Percentiles rank a stretch among this genome's conserved stretches.
These are phyloP conservation scores for Pachypanchax playfairii DNA, from an alignment of 2,113 vertebrate species.

Conservation along the genomic window DNA sequence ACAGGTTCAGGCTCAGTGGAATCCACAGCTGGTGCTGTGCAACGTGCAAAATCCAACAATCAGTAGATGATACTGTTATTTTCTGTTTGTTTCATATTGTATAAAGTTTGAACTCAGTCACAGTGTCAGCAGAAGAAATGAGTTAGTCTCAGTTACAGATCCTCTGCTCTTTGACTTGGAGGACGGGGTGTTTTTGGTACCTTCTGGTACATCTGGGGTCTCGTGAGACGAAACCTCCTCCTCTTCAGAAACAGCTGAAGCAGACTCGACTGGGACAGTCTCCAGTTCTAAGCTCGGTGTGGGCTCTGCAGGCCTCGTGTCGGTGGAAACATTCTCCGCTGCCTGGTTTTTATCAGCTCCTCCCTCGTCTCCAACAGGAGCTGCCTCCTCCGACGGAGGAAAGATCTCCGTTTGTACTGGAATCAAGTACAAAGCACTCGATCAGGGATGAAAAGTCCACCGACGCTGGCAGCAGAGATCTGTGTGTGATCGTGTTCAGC, in stretches of 20 bases:
- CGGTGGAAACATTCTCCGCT: background rate
- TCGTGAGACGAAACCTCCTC: background rate
- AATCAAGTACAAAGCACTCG: slow-evolving; percentile 18
- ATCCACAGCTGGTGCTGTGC: slow-evolving; percentile 30
- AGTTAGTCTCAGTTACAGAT: background rate
- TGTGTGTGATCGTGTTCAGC: slow-evolving; percentile 24
- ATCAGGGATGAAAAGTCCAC: slow-evolving; percentile 7
- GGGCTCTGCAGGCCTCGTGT: slow-evolving; percentile 6
- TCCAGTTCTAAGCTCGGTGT: background rate
- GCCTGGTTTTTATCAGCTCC: background rate
- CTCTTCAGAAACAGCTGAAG: background rate
- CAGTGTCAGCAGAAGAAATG: too few species aligned
- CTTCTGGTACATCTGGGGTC: slow-evolving; percentile 34
- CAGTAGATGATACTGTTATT: background rate
- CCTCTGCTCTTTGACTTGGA: background rate
- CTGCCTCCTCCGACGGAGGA: slow-evolving; percentile 10
- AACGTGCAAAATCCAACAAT: background rate
- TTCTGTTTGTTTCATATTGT: background rate
- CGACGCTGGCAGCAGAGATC: background rate
- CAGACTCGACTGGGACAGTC: background rate
- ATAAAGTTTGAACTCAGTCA: background rate
- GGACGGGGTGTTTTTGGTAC: slow-evolving; percentile 18
- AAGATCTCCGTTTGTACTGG: slow-evolving; percentile 19
- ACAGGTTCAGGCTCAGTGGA: slow-evolving; percentile 2
- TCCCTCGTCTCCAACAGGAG: background rate